phyloP scores from a whole-genome alignment of 2,797 vertebrate species.

The Sebastes steindachneri region DNA sequence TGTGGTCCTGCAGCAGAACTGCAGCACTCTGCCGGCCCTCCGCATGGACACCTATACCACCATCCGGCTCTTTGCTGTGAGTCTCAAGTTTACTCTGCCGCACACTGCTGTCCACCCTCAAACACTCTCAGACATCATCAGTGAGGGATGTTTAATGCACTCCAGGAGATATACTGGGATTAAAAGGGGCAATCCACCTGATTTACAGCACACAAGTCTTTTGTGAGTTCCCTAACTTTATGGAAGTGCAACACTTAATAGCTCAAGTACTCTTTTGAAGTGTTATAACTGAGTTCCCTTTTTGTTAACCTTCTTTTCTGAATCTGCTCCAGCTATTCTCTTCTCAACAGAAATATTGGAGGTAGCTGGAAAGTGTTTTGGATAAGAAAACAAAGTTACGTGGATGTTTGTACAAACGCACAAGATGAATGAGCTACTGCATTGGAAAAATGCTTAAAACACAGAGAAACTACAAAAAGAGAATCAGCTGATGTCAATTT shows the following conservation, averaged over 20 bases:
- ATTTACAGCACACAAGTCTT: not conserved
- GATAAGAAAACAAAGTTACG: not conserved
- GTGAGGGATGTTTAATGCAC: not conserved
- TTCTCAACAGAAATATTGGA: not conserved
- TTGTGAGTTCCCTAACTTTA: not conserved
- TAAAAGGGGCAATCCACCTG: not conserved
- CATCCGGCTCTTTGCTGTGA: conserved; percentile 72
- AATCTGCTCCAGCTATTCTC: not conserved
- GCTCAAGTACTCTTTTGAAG: not conserved
- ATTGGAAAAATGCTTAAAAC: not conserved
- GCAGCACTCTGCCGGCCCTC: conserved; percentile 63
- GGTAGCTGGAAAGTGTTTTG: not conserved
- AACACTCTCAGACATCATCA: not conserved
- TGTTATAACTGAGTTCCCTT: not conserved
- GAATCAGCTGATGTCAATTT: not conserved
- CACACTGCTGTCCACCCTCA: not conserved
- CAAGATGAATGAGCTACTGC: not conserved
- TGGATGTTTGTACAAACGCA: not conserved
- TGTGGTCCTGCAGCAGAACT: conserved; percentile 69
- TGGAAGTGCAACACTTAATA: not conserved
- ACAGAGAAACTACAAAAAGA: not conserved
- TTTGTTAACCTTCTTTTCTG: not conserved
- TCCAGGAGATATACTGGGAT: not conserved
- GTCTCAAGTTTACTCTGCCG: conserved; percentile 22
- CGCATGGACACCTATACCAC: conserved; percentile 66